Evolutionary conservation across 2,888 invertebrate genomes (phyloP), one percentile per base, ranked within the genome.

Genomic region (Silvanus unidentatus): DNA sequence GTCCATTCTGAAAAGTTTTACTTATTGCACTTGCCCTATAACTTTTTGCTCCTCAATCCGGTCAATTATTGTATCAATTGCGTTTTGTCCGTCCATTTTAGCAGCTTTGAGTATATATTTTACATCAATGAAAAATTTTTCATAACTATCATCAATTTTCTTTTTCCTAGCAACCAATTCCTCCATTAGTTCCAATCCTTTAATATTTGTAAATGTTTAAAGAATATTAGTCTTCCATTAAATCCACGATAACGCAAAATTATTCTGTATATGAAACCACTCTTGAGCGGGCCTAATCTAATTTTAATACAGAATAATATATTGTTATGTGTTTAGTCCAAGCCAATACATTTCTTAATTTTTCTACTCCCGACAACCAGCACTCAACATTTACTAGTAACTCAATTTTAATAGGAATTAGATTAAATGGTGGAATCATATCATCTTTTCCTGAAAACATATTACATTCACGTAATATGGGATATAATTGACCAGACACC

Each of bases 341-440:
- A 3, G 6, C 16, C 6, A 37, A 37, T 5, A 37, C n/a, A 14
- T 8, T 5, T 13, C 38, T 13, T 5, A 37, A n/a, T 15, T 37
- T 14, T 37, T 37, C 38, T 12, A 37, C 16, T 37, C 4, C n/a
- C 13, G 38, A 8, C 5, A 37, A 14, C 38, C 38, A 37, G 5
- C 15, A 5, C 10, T 37, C 38, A 37, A 37, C 14, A n/a, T 8
- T 37, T 12, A 13, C 6, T n/a, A n/a, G n/a, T n/a, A n/a, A n/a
- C n/a, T n/a, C n/a, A n/a, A n/a, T n/a, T 37, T 13, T 14, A n/a
- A 5, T 14, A 14, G 13, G 6, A 8, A 8, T 16, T n/a, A 14
- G 38, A 15, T 37, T 16, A 37, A 37, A 37, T 5, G 13, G n/a
- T 5, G 38, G 38, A 14, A 37, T 15, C 38, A 37, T 37, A 14